Base-by-base conservation (phyloP, 2,888 invertebrate species). In the Petrolisthes cinctipes region DNA sequence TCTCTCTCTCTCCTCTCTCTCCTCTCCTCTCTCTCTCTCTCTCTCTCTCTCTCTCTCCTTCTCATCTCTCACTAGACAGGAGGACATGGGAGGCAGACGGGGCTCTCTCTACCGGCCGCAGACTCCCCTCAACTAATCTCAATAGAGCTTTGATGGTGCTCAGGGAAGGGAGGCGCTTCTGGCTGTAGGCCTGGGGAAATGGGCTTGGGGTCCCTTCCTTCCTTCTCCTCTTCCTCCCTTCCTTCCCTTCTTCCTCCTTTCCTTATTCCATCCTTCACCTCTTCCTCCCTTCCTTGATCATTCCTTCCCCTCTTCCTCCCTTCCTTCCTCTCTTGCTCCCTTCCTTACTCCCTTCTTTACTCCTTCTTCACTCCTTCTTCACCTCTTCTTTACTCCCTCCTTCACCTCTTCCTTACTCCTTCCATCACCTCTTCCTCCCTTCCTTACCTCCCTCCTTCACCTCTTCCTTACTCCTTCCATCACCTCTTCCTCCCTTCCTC, bases 81-180 rank as follows among this genome's bases (percentile, higher is more conserved):
- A 73, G 66, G 54, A 53, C 23, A 73, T 73, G 54, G 23, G 56
- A 20, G n/a, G 75, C 83, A 75, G 83, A 73, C 73, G 0, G 37
- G 37, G 23, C 71, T 73, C 73, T 82, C 73, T 82, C 71, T 53
- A 73, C 51, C 75, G 83, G 75, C 83, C 75, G 20, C 75, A 75
- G 71, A 83, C 37, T 75, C 83, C 75, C 75, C 75, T 73, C 73
- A 56, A 83, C 83, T 83, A 83, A 83, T 83, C 83, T 83, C 83
- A 73, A 75, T 75, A 75, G 75, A 23, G n/a, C 83, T 83, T 75
- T 83, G 73, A 83, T 83, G 75, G 75, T 17, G 56, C 83, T 54
- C 56, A 6, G 75, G 54, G 82, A 73, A 73, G 73, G 82, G 37
- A 37, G n/a, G 51, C 37, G 37, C n/a, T 20, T 9, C 54, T n/a